Conservation (phyloP, 2,888 invertebrate genomes). For the Cosmia pyralina region DNA sequence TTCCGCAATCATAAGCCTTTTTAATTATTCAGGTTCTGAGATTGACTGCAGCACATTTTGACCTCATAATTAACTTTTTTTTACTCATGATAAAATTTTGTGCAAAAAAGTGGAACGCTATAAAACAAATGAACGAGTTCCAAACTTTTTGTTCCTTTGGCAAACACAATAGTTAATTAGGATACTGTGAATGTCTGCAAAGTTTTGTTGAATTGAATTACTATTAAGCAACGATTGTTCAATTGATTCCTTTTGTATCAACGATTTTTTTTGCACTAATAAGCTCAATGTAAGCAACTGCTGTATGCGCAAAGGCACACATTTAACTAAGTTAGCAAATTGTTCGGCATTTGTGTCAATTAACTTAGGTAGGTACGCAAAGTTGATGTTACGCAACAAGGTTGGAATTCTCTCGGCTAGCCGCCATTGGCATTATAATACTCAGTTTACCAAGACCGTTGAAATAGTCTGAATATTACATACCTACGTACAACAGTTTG, state of each 20-base stretch:
- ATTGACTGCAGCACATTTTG: conserved; percentile 5
- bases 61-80: conserved; percentile 22
- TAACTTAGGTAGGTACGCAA: conserved; percentile 14
- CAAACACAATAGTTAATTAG: conserved; percentile 39
- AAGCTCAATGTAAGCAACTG: conserved; percentile 7
- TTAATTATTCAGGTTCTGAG: conserved; percentile 44
- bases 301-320: conserved; percentile 3
- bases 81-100: background rate
- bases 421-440: conserved; percentile 22
- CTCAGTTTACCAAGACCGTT: conserved; percentile 10
- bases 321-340: conserved; percentile 30
- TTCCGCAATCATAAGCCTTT: conserved; percentile 44
- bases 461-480: conserved; percentile 26
- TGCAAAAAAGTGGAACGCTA: background rate
- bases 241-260: conserved; percentile 6
- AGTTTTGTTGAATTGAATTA: conserved; percentile 36
- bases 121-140: conserved; percentile 14
- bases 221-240: conserved; percentile 33
- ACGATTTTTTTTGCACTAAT: conserved; percentile 11
- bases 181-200: conserved; percentile 32
- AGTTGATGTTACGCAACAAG: conserved; percentile 23
- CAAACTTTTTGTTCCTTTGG: conserved; percentile 23
- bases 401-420: conserved; percentile 20
- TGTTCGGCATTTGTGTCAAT: conserved; percentile 19
- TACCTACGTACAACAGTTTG: background rate